A percentile compares a stretch with the other conserved stretches of the same genome.
phyloP scores from a whole-genome alignment of 2,797 vertebrate genomes.

The Spea hammondii region DNA sequence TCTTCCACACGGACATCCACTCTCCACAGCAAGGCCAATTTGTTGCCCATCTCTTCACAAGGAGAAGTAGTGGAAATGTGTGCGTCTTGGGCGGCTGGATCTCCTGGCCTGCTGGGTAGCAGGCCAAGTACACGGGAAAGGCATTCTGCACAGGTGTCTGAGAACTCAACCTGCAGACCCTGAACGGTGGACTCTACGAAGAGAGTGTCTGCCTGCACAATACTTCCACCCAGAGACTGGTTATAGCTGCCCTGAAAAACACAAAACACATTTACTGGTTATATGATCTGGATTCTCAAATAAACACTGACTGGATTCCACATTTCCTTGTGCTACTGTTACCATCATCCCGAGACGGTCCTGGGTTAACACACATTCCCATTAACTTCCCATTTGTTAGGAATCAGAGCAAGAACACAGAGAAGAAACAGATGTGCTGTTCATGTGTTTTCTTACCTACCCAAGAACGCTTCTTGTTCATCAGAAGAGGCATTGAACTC shows the following conservation, averaged over 20 bases:
- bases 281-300: too few species aligned
- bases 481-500: too few species aligned
- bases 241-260: conserved; percentile 84
- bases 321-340: too few species aligned
- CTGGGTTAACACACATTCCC: too few species aligned
- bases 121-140: conserved; percentile 84
- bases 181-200: conserved; percentile 84
- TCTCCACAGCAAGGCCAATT: conserved; percentile 77
- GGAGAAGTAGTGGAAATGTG: conserved; percentile 19
- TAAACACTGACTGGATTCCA: too few species aligned
- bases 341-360: too few species aligned
- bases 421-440: too few species aligned
- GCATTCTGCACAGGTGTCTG: conserved; percentile 88
- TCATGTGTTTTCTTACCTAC: too few species aligned
- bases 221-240: conserved; percentile 70
- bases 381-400: too few species aligned
- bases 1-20: conserved; percentile 88
- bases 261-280: not conserved
- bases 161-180: conserved; percentile 88
- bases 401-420: too few species aligned
- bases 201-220: conserved; percentile 72
- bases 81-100: conserved; percentile 43
- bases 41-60: conserved; percentile 53
- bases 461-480: too few species aligned
- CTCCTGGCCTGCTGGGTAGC: conserved; percentile 54